Evolutionary conservation across 2,888 invertebrate species (phyloP), one percentile per base, ranked within the genome.

Genomic region (Selenia dentaria): DNA sequence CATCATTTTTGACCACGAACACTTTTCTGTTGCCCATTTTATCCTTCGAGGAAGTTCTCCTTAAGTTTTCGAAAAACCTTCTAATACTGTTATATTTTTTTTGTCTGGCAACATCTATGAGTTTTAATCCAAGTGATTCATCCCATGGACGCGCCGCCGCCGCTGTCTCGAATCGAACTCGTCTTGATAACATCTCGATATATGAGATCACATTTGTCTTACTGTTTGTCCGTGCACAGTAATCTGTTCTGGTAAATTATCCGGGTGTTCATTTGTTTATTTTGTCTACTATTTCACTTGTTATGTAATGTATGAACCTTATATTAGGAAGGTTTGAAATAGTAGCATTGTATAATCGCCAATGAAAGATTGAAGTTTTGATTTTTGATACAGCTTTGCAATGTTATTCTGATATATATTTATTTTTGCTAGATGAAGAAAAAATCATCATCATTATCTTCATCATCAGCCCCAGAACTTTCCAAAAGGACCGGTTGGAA

Each of bases 151-250:
- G 45, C 10, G 25, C 10, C 25, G 9, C 22, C 6, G 45, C 43
- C 54, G 51, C 56, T 53, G 54, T 57, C 64, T 58, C 59, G 68
- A 59, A 64, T 62, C 59, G 51, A 53, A 48, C 12, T 29, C 25
- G 12, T 57, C 59, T 56, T 64, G 81, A 81, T 81, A 82, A 63
- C 65, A 82, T 83, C 79, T 71, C 72, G 77, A 75, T 70, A 73
- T 70, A 74, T 71, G 78, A 74, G 72, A 73, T 61, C 67, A 61
- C 74, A 76, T 83, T 81, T 77, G 79, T 82, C 81, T 74, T 58
- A 57, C 60, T 62, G 66, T 69, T 60, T 66, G 60, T 62, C 46
- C 47, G 52, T 46, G 35, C 51, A 43, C 36, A 41, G 56, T 55
- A 55, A 46, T 50, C 52, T 56, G 45, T 51, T 33, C 44, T 27